A percentile compares a stretch with the other conserved stretches of the same genome.
Conservation (phyloP, 2,888 invertebrate species). For the Cactoblastis cactorum region DNA sequence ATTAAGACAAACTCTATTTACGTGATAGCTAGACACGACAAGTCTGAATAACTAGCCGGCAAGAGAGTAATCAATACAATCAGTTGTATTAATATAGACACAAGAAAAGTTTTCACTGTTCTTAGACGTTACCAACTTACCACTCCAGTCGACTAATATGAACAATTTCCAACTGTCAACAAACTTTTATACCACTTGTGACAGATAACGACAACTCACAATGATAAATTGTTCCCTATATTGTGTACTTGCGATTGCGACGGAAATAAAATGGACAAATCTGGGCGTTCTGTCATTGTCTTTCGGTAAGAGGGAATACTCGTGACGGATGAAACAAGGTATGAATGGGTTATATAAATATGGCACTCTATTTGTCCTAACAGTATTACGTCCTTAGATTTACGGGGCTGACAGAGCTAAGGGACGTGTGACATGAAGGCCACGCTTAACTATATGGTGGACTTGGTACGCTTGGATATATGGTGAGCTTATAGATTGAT, state of each 20-base stretch:
- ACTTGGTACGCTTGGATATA: too few relatives aligned
- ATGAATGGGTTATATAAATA: not conserved
- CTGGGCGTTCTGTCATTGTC: constrained; percentile 1
- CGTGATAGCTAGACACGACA: too few relatives aligned
- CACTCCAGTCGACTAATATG: not conserved
- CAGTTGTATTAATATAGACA: too few relatives aligned
- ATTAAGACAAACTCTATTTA: too few relatives aligned
- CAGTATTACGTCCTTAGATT: too few relatives aligned
- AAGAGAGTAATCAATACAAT: too few relatives aligned
- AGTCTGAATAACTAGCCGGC: too few relatives aligned
- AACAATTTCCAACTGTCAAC: not conserved
- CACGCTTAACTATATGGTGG: too few relatives aligned
- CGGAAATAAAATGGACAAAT: constrained; percentile 9
- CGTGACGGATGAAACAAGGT: not conserved
- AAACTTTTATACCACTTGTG: constrained; percentile 10
- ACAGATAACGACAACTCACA: constrained; percentile 8
- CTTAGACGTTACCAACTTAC: not conserved
- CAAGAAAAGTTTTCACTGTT: not conserved
- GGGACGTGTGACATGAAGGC: too few relatives aligned
- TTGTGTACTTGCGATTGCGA: constrained; percentile 10
- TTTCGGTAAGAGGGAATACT: not conserved
- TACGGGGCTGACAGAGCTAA: too few relatives aligned
- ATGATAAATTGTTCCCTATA: constrained; percentile 8
- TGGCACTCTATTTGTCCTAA: not conserved
- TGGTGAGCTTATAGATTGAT: too few relatives aligned